phyloP scores from a whole-genome alignment of 2,113 vertebrate genomes.

The Larimichthys crocea region DNA sequence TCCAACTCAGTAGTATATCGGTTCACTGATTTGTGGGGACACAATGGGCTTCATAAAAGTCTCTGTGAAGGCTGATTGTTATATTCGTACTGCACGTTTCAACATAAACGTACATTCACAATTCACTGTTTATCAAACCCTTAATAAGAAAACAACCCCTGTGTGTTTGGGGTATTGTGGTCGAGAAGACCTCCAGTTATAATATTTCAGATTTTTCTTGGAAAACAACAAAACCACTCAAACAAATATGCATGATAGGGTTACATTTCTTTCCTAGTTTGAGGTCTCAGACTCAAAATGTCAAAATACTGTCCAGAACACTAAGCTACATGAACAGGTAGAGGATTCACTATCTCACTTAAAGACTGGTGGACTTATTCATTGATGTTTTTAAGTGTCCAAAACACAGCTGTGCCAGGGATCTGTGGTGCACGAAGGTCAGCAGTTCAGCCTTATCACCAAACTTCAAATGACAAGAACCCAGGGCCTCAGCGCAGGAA shows the following conservation, averaged over 20 bases:
- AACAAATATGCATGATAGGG: neutral
- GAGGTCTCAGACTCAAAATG: neutral
- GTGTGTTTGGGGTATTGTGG: conserved; percentile 4
- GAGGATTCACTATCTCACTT: neutral
- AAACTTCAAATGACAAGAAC: conserved; percentile 58
- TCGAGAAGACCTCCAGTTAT: neutral
- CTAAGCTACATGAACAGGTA: neutral
- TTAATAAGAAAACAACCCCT: neutral
- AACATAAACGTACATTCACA: conserved; percentile 5
- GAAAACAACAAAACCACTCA: conserved; percentile 15
- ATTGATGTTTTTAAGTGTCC: conserved; percentile 6
- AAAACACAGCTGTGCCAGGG: conserved; percentile 8
- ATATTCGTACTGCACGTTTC: neutral
- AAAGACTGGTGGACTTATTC: conserved; percentile 15
- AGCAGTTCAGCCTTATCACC: conserved; percentile 55
- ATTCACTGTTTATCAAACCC: neutral
- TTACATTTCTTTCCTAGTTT: neutral
- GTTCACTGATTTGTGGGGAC: neutral
- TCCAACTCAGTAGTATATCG: neutral
- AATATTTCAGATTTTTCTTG: conserved; percentile 10
- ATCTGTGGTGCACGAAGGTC: conserved; percentile 28
- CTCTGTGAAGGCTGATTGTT: neutral
- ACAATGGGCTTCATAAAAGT: neutral
- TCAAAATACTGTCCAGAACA: neutral
- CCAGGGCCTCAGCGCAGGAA: conserved; percentile 54